These are phyloP conservation scores for Coregonus sp. DNA, from an alignment of 2,797 vertebrate genomes.

Conservation along the genomic window DNA sequence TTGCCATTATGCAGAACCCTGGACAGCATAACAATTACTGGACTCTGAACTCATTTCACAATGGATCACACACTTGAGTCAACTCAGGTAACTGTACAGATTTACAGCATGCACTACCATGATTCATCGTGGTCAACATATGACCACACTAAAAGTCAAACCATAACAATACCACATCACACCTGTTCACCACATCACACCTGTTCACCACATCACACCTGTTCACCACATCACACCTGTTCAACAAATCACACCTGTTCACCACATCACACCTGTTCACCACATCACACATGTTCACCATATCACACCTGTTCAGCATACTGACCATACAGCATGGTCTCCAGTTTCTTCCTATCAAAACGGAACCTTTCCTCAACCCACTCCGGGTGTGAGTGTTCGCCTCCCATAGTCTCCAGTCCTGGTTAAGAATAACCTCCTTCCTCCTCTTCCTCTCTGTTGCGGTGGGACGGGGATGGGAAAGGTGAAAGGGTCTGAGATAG, in stretches of 20 bases:
- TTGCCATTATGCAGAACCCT: neutral
- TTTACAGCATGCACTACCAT: neutral
- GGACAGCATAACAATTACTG: neutral
- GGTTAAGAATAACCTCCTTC: no score
- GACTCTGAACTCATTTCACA: neutral
- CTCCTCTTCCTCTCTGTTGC: no score
- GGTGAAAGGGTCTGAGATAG: no score
- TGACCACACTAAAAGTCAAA: neutral
- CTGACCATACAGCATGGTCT: slow-evolving; percentile 80
- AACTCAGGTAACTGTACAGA: neutral
- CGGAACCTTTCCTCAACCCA: slow-evolving; percentile 82
- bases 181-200: no score
- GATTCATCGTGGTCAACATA: neutral
- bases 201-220: no score
- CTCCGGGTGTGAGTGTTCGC: slow-evolving; percentile 64
- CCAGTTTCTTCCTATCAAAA: slow-evolving; percentile 83
- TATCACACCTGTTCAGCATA: neutral
- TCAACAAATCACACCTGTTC: no score
- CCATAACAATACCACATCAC: no score
- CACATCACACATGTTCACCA: no score
- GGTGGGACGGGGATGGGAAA: no score
- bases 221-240: no score
- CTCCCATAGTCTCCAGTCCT: slow-evolving; percentile 6
- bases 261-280: no score
- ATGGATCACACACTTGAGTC: no score